Conservation (phyloP, 2,888 invertebrate genomes). For the Branchinecta sandiegonensis region DNA sequence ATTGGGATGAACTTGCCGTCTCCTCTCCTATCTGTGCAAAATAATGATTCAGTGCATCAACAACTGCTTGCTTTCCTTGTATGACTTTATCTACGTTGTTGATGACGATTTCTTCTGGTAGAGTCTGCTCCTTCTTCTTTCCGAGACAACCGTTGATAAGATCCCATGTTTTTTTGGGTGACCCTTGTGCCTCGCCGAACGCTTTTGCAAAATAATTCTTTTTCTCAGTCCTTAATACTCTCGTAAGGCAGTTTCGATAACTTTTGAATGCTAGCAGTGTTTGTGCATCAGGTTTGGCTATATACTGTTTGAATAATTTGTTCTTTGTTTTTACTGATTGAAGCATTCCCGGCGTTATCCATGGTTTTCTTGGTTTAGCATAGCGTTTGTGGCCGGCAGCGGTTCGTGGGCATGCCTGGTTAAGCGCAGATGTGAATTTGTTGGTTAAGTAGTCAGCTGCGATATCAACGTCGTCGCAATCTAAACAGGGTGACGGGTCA, state of each 20-base stretch:
- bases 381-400: not conserved
- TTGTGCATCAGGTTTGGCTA: not conserved
- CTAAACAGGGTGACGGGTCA: not conserved
- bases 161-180: not conserved
- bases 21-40: too few relatives aligned
- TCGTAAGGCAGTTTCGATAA: not conserved
- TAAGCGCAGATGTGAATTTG: not conserved
- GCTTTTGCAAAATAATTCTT: not conserved
- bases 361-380: not conserved
- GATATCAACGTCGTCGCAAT: not conserved
- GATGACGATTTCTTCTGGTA: too few relatives aligned
- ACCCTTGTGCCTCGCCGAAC: not conserved
- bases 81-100: too few relatives aligned
- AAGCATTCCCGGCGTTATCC: not conserved
- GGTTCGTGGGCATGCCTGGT: not conserved
- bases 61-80: too few relatives aligned
- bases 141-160: too few relatives aligned
- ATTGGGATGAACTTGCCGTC: too few relatives aligned
- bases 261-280: not conserved
- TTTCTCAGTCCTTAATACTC: not conserved
- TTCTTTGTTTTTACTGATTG: not conserved
- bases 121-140: too few relatives aligned
- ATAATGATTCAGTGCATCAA: too few relatives aligned
- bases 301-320: not conserved
- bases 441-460: not conserved